phyloP scores from a whole-genome alignment of 2,888 invertebrate species.

The Ennomos erosarius region DNA sequence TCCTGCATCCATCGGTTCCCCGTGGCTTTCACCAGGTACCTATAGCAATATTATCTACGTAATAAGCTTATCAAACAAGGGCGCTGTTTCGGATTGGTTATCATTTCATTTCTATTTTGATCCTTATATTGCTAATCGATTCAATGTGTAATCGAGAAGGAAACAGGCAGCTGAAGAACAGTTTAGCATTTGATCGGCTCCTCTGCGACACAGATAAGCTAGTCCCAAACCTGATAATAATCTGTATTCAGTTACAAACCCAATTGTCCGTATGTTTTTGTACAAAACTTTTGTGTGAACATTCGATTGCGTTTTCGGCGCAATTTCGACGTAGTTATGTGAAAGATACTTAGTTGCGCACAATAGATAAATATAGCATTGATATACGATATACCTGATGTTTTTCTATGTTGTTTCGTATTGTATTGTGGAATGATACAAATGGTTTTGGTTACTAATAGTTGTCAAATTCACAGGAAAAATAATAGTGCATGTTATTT shows the following conservation, averaged over 20 bases:
- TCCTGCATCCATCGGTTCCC: too few species aligned
- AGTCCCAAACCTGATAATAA: constrained; percentile 75
- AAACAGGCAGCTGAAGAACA: constrained; percentile 68
- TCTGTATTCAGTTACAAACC: constrained; percentile 78
- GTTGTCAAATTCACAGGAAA: constrained; percentile 16
- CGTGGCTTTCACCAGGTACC: too few species aligned
- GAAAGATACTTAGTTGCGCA: constrained; percentile 72
- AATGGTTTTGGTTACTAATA: constrained; percentile 52
- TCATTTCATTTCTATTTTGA: too few species aligned
- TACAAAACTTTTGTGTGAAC: constrained; percentile 57
- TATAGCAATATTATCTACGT: too few species aligned
- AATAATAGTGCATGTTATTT: constrained; percentile 25
- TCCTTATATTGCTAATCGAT: constrained; percentile 30
- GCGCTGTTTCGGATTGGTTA: too few species aligned
- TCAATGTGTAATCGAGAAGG: constrained; percentile 69
- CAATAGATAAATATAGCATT: constrained; percentile 80
- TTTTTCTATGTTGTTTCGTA: constrained; percentile 61
- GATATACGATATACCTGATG: constrained; percentile 79
- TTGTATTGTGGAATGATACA: constrained; percentile 57
- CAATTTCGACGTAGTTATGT: constrained; percentile 71
- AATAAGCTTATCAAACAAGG: too few species aligned
- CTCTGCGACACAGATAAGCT: constrained; percentile 75
- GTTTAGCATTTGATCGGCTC: constrained; percentile 72
- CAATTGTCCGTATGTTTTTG: constrained; percentile 76
- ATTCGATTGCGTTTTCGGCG: constrained; percentile 79